Evolutionary conservation across 2,888 invertebrate genomes (phyloP), one percentile per base, ranked within the genome.

Genomic region (Nasonovia ribisnigri): DNA sequence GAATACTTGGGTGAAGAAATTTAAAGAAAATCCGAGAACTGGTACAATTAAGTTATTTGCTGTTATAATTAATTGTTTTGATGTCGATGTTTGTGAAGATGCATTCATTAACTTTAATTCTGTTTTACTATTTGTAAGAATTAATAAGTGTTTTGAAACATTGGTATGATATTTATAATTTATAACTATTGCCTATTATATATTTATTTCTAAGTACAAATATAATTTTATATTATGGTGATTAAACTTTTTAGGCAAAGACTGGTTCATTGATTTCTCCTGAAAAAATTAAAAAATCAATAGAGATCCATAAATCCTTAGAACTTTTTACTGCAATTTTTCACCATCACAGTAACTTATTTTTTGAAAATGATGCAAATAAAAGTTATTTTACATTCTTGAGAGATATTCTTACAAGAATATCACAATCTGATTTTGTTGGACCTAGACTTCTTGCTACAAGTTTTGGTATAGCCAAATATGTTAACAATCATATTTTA

Each of bases 1-100:
- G 16, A 57, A 93, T 29, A 46, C 36, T 20, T 89, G 93, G 89
- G 57, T 36, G 4, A 57, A 46, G 3, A 84, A 46, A 43, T 93
- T 93, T 20, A 57, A 93, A 57, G 46, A 90, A 46, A 57, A 84
- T 57, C 93, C 93, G 1, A 90, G 36, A 29, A 84, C 1, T 46
- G 93, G 89, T 36, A 93, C 89, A 46, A 36, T 93, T 8, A 89
- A 89, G 51, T 90, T 93, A 90, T 93, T 93, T 29, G 42, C 93
- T 36, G 84, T 90, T 48, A 29, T 90, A 36, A 57, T 93, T 29
- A 89, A 93, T 84, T 93, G 92, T 84, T 84, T 93, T 36, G 57
- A 89, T 46, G 54, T 93, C 26, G 84, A 93, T 57, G 92, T 93
- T 36, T 84, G 54, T 84, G 43, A 60, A 57, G 46, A 20, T 89